Evolutionary conservation across 1,140 invertebrate species (phyloP).

Genomic region (Drosophila bocki): DNA sequence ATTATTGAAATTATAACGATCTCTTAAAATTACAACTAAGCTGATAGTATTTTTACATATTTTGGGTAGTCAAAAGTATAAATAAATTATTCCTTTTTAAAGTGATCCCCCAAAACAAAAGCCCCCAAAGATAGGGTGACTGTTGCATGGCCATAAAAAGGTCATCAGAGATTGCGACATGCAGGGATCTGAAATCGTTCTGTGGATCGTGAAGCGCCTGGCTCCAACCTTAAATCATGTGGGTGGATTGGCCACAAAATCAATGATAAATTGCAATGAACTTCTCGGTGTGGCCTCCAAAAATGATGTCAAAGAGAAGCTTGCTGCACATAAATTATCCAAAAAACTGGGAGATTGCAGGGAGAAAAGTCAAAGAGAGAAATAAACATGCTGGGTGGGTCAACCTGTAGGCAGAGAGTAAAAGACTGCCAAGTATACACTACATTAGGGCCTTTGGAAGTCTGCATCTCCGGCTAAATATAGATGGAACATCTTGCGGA

Average conservation of each 20-base stretch:
- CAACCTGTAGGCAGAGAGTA: slow-evolving; percentile 56
- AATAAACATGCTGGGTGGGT: slow-evolving; percentile 42
- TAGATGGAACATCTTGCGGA: slow-evolving; percentile 47
- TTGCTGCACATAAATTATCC: slow-evolving; percentile 63
- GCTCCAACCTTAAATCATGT: slow-evolving; percentile 47
- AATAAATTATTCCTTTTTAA: not conserved
- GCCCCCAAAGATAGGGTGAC: slow-evolving; percentile 3
- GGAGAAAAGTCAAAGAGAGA: slow-evolving; percentile 23
- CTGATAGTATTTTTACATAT: not conserved
- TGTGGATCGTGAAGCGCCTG: slow-evolving; percentile 28
- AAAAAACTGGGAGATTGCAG: slow-evolving; percentile 22
- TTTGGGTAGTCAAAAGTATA: not conserved
- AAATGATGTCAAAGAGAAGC: slow-evolving; percentile 54
- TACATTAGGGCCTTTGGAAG: slow-evolving; percentile 22
- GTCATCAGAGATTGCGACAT: slow-evolving; percentile 33
- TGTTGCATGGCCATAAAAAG: slow-evolving; percentile 5
- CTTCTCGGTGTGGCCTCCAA: slow-evolving; percentile 71
- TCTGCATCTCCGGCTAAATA: slow-evolving; percentile 39
- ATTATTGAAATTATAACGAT: not conserved
- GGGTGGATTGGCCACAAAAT: slow-evolving; percentile 47
- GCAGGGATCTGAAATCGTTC: slow-evolving; percentile 37
- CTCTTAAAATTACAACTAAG: too few relatives aligned
- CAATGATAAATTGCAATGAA: slow-evolving; percentile 72
- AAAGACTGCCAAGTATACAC: slow-evolving; percentile 26
- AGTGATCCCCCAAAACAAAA: not conserved